Base-by-base conservation (phyloP, 2,113 vertebrate species). In the Aptenodytes patagonicus region DNA sequence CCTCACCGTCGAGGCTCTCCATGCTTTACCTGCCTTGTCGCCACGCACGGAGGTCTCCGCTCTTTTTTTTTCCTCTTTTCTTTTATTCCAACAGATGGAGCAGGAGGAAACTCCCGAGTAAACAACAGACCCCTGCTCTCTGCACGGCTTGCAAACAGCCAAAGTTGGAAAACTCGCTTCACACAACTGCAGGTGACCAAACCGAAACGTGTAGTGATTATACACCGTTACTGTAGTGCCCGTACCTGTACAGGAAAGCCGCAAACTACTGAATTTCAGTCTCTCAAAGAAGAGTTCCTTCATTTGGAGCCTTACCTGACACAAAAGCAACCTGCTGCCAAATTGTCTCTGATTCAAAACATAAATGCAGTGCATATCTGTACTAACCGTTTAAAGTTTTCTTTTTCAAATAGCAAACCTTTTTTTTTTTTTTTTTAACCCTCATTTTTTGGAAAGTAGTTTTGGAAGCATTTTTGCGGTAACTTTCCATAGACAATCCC, bases 91-190 rank as follows among this genome's bases (percentile, higher is more conserved):
- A 51, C 22, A 64, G 38, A 13, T 14, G 29, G 40, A 52, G 34
- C 47, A 21, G 72, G 36, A 65, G 62, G 34, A 31, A 90, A 6
- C 38, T 51, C 40, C 19, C 20, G 52, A 12, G 36, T 40, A 1
- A 25, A 24, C 28, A 13, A 9, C 21, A 14, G n/a, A 3, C 10
- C 38, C n/a, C 15, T 8, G 72, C 57, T 46, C 19, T 13, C 22
- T 6, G 15, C 7, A 28, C 19, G 8, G 9, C 31, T 34, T 8
- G 1, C 9, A 0, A n/a, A 17, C 38, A 5, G 5, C 19, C 66
- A 0, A 13, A 5, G 47, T 2, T 19, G 65, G 78, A 6, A 36
- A 49, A 28, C 4, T 6, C 25, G 2, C 32, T 4, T 18, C n/a
- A 2, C 42, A 11, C 9, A 4, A 19, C 58, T 21, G n/a, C 75